A percentile compares a stretch with the other conserved stretches of the same genome.
These are phyloP conservation scores for Brachionus sp. DNA, from an alignment of 1,140 invertebrate genomes.

Conservation along the genomic window DNA sequence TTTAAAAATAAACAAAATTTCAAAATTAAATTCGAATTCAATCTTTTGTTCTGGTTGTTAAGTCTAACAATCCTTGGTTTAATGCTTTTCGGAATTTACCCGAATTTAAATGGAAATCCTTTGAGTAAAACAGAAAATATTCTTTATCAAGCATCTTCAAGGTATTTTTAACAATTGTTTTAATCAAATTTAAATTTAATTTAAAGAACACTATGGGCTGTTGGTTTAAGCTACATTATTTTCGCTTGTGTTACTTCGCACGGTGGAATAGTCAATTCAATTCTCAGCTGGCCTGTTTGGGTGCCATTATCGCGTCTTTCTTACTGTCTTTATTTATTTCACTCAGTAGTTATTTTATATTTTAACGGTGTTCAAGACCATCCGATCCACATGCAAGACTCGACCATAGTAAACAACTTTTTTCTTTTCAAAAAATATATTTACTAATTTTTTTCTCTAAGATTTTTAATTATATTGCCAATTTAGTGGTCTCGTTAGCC, in stretches of 20 bases:
- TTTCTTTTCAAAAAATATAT: background rate
- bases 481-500: conserved; percentile 52
- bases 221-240: conserved; percentile 16
- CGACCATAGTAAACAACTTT: background rate
- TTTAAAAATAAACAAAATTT: conserved; percentile 20
- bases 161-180: background rate
- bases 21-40: background rate
- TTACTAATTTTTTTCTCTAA: conserved; percentile 45
- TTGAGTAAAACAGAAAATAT: background rate
- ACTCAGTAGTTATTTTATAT: conserved; percentile 11
- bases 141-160: conserved; percentile 22
- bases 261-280: conserved; percentile 25
- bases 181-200: background rate
- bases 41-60: conserved; percentile 16
- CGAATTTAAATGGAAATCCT: conserved; percentile 33
- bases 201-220: conserved; percentile 14
- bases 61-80: background rate
- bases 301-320: conserved; percentile 18
- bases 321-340: conserved; percentile 22
- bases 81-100: conserved; percentile 42
- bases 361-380: background rate
- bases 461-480: conserved; percentile 51
- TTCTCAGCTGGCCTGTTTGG: conserved; percentile 35
- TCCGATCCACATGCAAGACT: conserved; percentile 8
- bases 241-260: conserved; percentile 34